These are phyloP conservation scores for Megatriorchis doriae DNA, from an alignment of 2,113 vertebrate species.

Conservation along the genomic window DNA sequence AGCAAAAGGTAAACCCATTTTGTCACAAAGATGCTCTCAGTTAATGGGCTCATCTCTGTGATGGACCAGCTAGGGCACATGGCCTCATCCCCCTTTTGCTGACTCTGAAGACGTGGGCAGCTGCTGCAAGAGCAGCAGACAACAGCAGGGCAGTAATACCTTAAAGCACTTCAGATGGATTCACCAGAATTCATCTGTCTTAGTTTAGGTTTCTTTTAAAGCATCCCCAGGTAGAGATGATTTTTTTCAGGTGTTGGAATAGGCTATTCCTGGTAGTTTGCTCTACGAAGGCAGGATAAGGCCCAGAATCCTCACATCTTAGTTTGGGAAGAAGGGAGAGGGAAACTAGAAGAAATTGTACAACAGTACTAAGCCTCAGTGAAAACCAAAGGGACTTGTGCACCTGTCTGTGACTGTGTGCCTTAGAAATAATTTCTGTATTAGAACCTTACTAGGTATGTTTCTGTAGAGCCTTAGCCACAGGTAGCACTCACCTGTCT, in stretches of 20 bases:
- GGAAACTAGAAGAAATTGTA: neutral
- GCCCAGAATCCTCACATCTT: neutral
- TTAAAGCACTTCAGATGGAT: slow-evolving; percentile 58
- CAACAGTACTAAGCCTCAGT: neutral
- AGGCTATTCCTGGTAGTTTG: neutral
- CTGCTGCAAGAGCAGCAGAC: neutral
- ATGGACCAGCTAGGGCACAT: neutral
- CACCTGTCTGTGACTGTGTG: neutral
- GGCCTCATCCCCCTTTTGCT: neutral
- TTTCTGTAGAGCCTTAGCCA: neutral
- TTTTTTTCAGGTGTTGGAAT: neutral
- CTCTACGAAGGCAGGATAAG: neutral
- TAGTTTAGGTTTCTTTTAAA: neutral
- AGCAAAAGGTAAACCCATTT: neutral
- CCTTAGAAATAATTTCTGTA: neutral
- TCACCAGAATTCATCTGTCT: slow-evolving; percentile 52
- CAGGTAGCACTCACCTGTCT: neutral
- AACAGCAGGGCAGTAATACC: slow-evolving; percentile 57
- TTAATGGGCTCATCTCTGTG: neutral
- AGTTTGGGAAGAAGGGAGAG: neutral
- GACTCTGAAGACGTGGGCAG: neutral
- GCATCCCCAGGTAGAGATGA: neutral
- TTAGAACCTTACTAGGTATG: neutral
- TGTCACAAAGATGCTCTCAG: neutral
- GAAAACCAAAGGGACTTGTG: neutral